Evolutionary conservation across 2,113 vertebrate species (phyloP), one percentile per base, ranked within the genome.

Genomic region (Campylorhamphus procurvoides): DNA sequence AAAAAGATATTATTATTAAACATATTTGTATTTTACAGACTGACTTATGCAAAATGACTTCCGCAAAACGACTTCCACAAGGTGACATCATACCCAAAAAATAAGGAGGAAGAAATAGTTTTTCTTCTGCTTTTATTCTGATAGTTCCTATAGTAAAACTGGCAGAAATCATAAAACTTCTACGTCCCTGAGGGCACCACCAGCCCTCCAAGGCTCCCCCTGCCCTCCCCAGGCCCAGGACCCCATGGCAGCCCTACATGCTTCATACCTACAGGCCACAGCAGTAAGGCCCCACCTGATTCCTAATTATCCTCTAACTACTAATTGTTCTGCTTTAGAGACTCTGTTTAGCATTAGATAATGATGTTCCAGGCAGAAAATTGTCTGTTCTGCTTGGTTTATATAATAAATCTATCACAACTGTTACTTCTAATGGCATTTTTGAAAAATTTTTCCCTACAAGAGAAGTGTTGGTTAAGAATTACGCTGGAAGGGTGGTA

Each of bases 251-350:
- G 46, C 46, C 19, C 46, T 46, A 20, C 9, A 10, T 46, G 20
- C 20, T 73, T 64, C n/a, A 31, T 55, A 18, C 16, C 8, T 47
- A 11, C 64, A 77, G n/a, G 55, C 79, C 35, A 80, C 15, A 77
- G 53, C 20, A 46, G 17, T 63, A 81, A 90, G 40, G 33, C 39
- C 66, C 27, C 76, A 7, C 24, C 64, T 88, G 35, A 63, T 52
- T 63, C 40, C 18, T 40, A 40, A 18, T 62, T 39, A 62, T 39
- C 18, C 25, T 39, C 37, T 39, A 62, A 63, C 39, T 20, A 17
- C 35, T 67, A 77, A 74, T 94, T 90, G 39, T 95, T 95, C 62
- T 93, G 60, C 64, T 91, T 73, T 81, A 28, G 50, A 76, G 33
- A 67, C 20, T 68, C 19, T 79, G 28, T 59, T 86, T 90, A 81